Conservation (phyloP, 1,140 invertebrate species). For the Apis cerana region DNA sequence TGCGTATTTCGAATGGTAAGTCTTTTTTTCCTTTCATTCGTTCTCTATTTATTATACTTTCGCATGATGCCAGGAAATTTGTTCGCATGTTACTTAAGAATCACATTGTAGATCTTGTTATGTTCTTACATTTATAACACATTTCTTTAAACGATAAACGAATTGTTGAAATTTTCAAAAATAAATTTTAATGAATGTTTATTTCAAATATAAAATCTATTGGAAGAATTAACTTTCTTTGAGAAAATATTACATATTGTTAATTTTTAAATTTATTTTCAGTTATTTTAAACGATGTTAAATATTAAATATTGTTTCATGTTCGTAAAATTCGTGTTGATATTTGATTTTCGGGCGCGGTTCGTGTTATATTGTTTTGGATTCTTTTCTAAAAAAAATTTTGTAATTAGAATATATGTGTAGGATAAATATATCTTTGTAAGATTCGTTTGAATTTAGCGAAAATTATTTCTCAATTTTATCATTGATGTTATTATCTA, state of each 20-base stretch:
- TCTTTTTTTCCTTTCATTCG: not conserved
- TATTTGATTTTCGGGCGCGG: constrained; percentile 17
- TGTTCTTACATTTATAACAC: not conserved
- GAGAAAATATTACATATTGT: not conserved
- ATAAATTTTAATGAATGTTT: not conserved
- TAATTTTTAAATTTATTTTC: not conserved
- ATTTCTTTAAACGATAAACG: too few species aligned
- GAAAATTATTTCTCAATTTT: not conserved
- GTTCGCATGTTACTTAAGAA: not conserved
- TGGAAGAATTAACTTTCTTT: not conserved
- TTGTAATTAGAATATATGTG: not conserved
- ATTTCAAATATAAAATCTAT: not conserved
- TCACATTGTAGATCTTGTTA: not conserved
- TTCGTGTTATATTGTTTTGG: not conserved
- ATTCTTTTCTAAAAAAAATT: not conserved
- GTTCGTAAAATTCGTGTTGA: not conserved
- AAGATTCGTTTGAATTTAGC: too few species aligned
- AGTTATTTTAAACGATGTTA: too few species aligned
- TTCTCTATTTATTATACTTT: too few species aligned
- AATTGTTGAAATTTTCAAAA: not conserved
- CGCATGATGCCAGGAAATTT: not conserved
- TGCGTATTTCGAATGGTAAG: constrained; percentile 33
- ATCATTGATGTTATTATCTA: not conserved
- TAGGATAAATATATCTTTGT: not conserved
- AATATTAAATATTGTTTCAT: not conserved